A percentile compares a stretch with the other conserved stretches of the same genome.
These are phyloP conservation scores for Hirudo medicinalis DNA, from an alignment of 1,140 invertebrate genomes.

Conservation along the genomic window DNA sequence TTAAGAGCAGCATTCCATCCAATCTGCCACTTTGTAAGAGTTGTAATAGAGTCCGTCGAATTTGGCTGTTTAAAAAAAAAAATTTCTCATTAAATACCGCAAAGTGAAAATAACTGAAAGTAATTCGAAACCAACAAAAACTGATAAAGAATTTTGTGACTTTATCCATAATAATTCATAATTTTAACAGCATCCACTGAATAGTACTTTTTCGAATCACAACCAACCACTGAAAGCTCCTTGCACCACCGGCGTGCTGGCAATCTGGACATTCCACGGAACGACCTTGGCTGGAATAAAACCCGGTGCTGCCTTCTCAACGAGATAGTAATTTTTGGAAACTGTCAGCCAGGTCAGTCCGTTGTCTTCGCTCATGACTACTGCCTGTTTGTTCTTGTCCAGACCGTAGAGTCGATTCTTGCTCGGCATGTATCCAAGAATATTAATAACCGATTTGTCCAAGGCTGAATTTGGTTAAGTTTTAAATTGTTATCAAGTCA, in stretches of 20 bases:
- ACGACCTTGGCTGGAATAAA: not conserved
- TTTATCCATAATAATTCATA: not conserved
- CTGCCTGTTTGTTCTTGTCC: constrained; percentile 15
- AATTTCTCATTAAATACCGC: not conserved
- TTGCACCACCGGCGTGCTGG: not conserved
- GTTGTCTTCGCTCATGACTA: constrained; percentile 16
- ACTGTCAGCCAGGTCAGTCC: constrained; percentile 15
- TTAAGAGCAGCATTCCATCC: constrained; percentile 17
- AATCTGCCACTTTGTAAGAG: constrained; percentile 15
- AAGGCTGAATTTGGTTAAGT: not conserved
- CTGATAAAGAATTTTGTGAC: not conserved
- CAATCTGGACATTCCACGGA: constrained; percentile 8
- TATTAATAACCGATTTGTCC: constrained; percentile 13
- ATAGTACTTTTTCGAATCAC: not conserved
- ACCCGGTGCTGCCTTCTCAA: not conserved
- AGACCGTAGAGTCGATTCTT: constrained; percentile 16
- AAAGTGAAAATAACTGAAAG: not conserved
- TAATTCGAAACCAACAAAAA: not conserved
- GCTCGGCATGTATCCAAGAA: not conserved
- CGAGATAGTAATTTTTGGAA: not conserved
- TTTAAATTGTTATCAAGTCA: no score
- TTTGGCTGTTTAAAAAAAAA: constrained; percentile 5
- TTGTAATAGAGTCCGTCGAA: constrained; percentile 18
- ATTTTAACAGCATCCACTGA: not conserved
- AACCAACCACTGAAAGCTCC: not conserved